Evolutionary conservation across 2,113 vertebrate species (phyloP).

Genomic region (Lophius piscatorius): DNA sequence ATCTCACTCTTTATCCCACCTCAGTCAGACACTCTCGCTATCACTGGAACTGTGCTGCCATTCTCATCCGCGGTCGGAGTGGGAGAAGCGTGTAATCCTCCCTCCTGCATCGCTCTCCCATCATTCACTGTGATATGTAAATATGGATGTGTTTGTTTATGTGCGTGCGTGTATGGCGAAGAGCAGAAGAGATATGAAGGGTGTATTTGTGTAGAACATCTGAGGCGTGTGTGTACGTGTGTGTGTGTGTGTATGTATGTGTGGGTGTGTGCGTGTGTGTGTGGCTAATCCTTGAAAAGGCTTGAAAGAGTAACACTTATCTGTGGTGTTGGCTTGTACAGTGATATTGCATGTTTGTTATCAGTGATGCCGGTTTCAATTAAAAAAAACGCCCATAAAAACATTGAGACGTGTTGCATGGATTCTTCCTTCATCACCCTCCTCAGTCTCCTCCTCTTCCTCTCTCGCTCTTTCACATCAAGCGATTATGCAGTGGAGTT

Average conservation of each 20-base stretch:
- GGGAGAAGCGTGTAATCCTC: conserved; percentile 58
- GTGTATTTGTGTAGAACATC: conserved; percentile 64
- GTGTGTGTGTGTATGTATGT: conserved; percentile 9
- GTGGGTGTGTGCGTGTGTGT: conserved; percentile 63
- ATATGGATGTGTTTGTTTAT: conserved; percentile 67
- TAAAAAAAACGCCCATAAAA: conserved; percentile 74
- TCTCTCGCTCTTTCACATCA: conserved; percentile 45
- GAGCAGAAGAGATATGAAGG: conserved; percentile 49
- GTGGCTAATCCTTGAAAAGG: conserved; percentile 85
- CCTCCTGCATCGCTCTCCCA: conserved; percentile 57
- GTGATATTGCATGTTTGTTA: conserved; percentile 97
- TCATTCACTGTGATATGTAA: conserved; percentile 83
- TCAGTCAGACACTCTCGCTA: conserved; percentile 51
- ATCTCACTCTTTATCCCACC: conserved; percentile 62
- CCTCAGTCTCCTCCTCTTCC: conserved; percentile 19
- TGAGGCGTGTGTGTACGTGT: conserved; percentile 43
- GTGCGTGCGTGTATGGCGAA: conserved; percentile 16
- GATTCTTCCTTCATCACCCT: conserved; percentile 64
- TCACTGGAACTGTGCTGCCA: conserved; percentile 63
- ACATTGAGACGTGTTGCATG: conserved; percentile 72
- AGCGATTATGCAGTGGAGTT: conserved; percentile 31
- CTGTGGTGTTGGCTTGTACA: conserved; percentile 95
- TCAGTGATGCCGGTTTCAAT: conserved; percentile 92
- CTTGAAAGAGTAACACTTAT: conserved; percentile 89
- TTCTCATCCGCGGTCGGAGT: conserved; percentile 61